Percentiles rank a stretch among this genome's conserved stretches.
These are phyloP conservation scores for Poecile atricapillus DNA, from an alignment of 2,113 vertebrate species.

Conservation along the genomic window DNA sequence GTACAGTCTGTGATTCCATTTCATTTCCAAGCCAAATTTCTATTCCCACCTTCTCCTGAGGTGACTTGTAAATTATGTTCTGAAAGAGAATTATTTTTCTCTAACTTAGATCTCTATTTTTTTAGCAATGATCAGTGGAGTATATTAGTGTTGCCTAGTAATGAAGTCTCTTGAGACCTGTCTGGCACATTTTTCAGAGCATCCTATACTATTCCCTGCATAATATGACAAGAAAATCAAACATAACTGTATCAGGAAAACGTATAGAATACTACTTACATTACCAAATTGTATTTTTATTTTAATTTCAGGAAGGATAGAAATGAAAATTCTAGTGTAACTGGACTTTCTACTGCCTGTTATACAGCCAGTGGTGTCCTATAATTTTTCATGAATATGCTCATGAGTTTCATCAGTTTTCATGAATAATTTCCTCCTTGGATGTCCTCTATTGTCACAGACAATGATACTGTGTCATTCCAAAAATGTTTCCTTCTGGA, in stretches of 20 bases:
- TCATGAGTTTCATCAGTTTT: neutral
- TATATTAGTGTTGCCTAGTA: conserved; percentile 44
- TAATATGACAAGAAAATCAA: neutral
- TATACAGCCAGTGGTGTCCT: neutral
- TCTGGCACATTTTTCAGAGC: conserved; percentile 34
- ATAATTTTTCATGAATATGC: neutral
- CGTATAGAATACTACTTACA: neutral
- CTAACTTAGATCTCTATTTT: neutral
- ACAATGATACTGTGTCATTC: neutral
- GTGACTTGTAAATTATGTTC: neutral
- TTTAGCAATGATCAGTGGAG: neutral
- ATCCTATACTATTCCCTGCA: neutral
- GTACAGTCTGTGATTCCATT: neutral
- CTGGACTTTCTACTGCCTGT: neutral
- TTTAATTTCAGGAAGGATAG: neutral
- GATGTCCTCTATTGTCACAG: neutral
- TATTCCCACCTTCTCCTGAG: conserved; percentile 19
- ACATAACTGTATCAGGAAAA: neutral
- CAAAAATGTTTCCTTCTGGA: neutral
- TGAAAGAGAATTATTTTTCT: neutral
- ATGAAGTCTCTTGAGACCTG: conserved; percentile 20
- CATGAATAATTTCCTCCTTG: neutral
- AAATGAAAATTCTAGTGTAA: neutral
- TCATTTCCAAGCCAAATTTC: neutral
- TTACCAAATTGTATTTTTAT: neutral